These are phyloP conservation scores for Nymphalis polychloros DNA, from an alignment of 2,888 invertebrate genomes.

Conservation along the genomic window DNA sequence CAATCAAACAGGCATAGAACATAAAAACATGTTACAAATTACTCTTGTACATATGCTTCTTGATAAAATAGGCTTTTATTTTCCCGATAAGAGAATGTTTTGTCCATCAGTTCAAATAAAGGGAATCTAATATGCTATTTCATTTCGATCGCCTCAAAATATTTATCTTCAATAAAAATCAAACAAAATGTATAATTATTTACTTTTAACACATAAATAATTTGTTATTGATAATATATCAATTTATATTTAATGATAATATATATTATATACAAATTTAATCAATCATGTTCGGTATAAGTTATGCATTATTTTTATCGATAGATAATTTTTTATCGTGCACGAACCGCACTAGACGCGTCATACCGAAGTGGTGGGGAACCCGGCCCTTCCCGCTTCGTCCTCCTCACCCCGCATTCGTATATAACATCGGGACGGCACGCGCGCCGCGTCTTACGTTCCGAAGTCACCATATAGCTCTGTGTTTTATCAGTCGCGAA, in stretches of 20 bases:
- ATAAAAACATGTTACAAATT: no score
- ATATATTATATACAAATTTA: conserved; percentile 2
- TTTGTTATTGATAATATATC: no score
- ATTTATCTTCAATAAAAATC: no score
- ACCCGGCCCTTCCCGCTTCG: conserved; percentile 41
- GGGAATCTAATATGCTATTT: no score
- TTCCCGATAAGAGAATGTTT: no score
- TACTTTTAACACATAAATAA: no score
- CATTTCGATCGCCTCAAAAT: no score
- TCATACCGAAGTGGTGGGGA: conserved; percentile 54
- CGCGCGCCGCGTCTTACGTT: conserved; percentile 78
- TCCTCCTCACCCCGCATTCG: conserved; percentile 47
- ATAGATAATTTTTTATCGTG: conserved; percentile 9
- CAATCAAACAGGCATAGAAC: no score
- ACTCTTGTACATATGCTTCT: no score
- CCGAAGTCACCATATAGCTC: conserved; percentile 63
- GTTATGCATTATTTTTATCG: conserved; percentile 14
- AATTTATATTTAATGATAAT: background rate
- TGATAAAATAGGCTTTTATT: no score
- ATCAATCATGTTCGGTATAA: background rate
- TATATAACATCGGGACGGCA: conserved; percentile 62
- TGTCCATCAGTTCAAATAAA: no score
- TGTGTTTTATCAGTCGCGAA: conserved; percentile 52
- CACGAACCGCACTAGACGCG: conserved; percentile 62
- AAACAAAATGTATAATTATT: no score